Evolutionary conservation across 64 coral and sea anemone species (phyloP), one percentile per base, ranked within the genome.

Genomic region (Stichodactyla mertensii): DNA sequence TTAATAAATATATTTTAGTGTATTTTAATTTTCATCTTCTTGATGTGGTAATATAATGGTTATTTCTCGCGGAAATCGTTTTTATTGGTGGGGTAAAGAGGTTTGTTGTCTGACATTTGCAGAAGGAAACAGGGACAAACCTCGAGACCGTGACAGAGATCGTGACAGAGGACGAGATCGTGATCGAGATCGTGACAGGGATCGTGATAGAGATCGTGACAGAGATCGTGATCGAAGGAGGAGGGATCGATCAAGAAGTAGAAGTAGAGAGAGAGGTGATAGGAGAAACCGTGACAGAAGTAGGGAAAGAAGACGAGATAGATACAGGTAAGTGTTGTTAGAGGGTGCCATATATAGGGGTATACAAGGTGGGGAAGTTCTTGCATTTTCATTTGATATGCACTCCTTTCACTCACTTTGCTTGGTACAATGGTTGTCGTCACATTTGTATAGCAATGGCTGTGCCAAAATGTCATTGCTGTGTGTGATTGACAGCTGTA

Each of bases 261-360:
- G 92, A 55, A 83, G 67, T 23, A 88, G 87, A 51, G 85, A 83
- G 18, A 82, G 82, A 81, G 71, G 80, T 20, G 85, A 90, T 57
- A 28, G 88, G 7, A 60, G 77, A 82, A 59, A 69, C 69, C 71
- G 87, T 4, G 87, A 87, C 78, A 62, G 91, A 52, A 55, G 82
- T 66, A 64, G 82, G 7, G 87, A 87, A 77, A 81, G 91, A 23
- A 58, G 89, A 61, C 77, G 81, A 64, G 71, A 84, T 12, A 77
- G 86, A 92, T 80, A 80, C 20, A 78, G 71, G 78, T 81, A 2
- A 74, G 69, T 74, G 7, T 20, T 7, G 18, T 66, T n/a, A 10
- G 5, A 13, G 6, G 1, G 6, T 15, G 1, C 10, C 5, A 58
- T 12, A 45, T 45, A 45, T 45, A 2, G 36, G 36, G 2, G 0